These are phyloP conservation scores for Scomber scombrus DNA, from an alignment of 2,113 vertebrate genomes.

Conservation along the genomic window DNA sequence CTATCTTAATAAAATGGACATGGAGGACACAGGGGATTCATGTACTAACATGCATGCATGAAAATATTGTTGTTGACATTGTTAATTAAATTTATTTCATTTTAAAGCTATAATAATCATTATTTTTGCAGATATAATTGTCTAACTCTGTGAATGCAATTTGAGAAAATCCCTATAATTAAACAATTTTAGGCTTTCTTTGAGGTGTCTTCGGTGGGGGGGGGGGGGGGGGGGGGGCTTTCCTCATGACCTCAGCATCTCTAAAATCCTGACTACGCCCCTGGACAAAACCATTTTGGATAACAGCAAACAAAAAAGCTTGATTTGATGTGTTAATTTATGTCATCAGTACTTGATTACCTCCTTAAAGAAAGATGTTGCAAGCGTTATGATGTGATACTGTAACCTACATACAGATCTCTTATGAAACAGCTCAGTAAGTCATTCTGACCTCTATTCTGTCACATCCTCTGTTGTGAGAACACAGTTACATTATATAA, in stretches of 20 bases:
- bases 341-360: not conserved
- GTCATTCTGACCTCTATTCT: slow-evolving; percentile 72
- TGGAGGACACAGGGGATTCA: too few relatives aligned
- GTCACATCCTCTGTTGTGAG: slow-evolving; percentile 68
- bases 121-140: too few relatives aligned
- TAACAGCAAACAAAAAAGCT: not conserved
- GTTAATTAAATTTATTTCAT: too few relatives aligned
- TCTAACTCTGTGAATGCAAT: not conserved
- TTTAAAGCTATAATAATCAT: too few relatives aligned
- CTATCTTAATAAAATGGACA: too few relatives aligned
- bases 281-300: not conserved
- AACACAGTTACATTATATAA: slow-evolving; percentile 69
- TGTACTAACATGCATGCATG: too few relatives aligned
- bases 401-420: slow-evolving; percentile 43
- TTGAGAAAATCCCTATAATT: not conserved
- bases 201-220: not conserved
- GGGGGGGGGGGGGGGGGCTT: not conserved
- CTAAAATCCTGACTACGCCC: not conserved
- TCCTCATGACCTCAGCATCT: not conserved
- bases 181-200: not conserved
- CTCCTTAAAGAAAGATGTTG: too few relatives aligned
- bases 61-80: not conserved
- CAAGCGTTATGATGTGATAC: not conserved
- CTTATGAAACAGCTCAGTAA: slow-evolving; percentile 72
- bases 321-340: not conserved